phyloP scores from a whole-genome alignment of 2,888 invertebrate genomes.

The Kuschelorhynchus macadamiae region DNA sequence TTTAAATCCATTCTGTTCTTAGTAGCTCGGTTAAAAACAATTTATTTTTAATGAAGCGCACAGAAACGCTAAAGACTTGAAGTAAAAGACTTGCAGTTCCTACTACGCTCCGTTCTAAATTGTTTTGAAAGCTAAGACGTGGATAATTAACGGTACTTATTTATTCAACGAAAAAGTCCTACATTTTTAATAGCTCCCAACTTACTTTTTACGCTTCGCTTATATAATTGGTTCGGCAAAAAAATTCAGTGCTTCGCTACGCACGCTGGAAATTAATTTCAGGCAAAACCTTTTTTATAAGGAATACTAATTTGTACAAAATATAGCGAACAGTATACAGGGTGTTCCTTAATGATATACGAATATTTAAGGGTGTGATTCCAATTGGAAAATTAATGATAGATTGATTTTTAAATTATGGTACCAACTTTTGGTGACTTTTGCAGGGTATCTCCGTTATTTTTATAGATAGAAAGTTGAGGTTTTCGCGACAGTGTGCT shows the following conservation, averaged over 20 bases:
- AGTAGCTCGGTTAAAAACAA: conserved; percentile 21
- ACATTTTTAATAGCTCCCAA: conserved; percentile 30
- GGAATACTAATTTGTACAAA: no score
- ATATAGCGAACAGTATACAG: no score
- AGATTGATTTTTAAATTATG: no score
- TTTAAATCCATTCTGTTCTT: conserved; percentile 5
- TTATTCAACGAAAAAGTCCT: conserved; percentile 31
- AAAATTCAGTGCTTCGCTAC: conserved; percentile 4
- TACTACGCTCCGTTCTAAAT: conserved; percentile 10
- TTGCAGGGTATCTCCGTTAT: no score
- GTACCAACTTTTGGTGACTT: no score
- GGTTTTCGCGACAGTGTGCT: no score
- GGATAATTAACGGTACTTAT: conserved; percentile 25
- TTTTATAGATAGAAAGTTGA: no score
- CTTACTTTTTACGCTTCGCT: conserved; percentile 30
- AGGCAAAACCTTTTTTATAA: conserved; percentile 4
- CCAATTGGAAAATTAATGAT: no score
- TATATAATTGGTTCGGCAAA: conserved; percentile 19
- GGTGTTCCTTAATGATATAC: no score
- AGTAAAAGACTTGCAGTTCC: conserved; percentile 20
- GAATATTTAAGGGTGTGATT: no score
- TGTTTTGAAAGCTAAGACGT: conserved; percentile 31
- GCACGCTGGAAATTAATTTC: conserved; percentile 15
- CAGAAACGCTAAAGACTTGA: conserved; percentile 10
- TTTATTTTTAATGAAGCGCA: conserved; percentile 21